Evolutionary conservation across 2,888 invertebrate species (phyloP).

Genomic region (Philereme transversata): DNA sequence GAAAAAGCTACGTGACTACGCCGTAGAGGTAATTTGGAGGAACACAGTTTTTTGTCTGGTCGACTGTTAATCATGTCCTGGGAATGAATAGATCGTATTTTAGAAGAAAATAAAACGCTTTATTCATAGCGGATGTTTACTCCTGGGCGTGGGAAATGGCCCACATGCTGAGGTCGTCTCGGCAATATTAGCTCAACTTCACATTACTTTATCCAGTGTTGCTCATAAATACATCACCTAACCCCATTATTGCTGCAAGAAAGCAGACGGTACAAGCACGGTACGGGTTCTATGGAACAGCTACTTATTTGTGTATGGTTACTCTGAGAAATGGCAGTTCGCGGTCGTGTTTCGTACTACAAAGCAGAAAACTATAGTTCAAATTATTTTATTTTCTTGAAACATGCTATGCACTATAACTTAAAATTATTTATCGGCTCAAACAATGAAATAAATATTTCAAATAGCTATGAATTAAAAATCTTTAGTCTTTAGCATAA

Average conservation of each 20-base stretch:
- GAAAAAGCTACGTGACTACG: constrained; percentile 19
- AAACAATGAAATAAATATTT: too few species aligned
- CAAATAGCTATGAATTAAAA: too few species aligned
- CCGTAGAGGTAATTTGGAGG: constrained; percentile 14
- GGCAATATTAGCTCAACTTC: constrained; percentile 63
- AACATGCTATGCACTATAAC: neutral
- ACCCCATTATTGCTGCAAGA: constrained; percentile 61
- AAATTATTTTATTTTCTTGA: neutral
- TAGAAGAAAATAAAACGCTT: constrained; percentile 42
- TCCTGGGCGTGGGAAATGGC: constrained; percentile 54
- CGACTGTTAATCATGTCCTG: constrained; percentile 25
- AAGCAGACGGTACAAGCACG: constrained; percentile 46
- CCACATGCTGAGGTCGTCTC: constrained; percentile 59
- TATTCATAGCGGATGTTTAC: constrained; percentile 36
- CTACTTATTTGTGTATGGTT: constrained; percentile 36
- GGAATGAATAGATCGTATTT: constrained; percentile 26
- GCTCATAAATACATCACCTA: constrained; percentile 63
- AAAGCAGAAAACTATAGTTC: constrained; percentile 16
- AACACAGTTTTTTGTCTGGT: constrained; percentile 12
- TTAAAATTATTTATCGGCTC: too few species aligned
- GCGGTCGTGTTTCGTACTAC: constrained; percentile 20
- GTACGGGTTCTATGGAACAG: constrained; percentile 38
- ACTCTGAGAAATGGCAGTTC: constrained; percentile 32
- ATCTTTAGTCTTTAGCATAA: neutral
- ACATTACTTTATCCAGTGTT: constrained; percentile 69